Conservation (phyloP, 2,888 invertebrate genomes). For the Seira ritae region DNA sequence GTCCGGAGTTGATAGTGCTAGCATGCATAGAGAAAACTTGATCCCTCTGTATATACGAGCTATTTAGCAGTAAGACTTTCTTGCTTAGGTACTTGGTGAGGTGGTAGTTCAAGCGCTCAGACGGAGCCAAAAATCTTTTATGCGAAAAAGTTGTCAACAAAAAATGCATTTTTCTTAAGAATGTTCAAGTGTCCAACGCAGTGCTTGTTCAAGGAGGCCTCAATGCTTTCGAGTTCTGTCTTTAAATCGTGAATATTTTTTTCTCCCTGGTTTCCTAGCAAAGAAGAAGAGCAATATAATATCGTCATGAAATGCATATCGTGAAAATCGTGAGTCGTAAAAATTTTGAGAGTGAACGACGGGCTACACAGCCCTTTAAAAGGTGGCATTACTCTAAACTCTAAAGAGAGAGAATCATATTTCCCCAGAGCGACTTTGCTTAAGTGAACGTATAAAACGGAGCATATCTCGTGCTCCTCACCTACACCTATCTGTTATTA, state of each 20-base stretch:
- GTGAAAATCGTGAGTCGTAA: slow-evolving; percentile 57
- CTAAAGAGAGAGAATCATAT: slow-evolving; percentile 44
- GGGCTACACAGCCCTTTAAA: slow-evolving; percentile 46
- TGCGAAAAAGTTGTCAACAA: background rate
- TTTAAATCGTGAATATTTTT: background rate
- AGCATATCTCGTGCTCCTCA: background rate
- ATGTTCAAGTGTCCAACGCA: background rate
- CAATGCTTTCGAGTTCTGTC: background rate
- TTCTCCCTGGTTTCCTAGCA: background rate
- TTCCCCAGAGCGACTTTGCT: slow-evolving; percentile 45
- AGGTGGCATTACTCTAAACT: slow-evolving; percentile 58
- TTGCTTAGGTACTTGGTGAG: no score
- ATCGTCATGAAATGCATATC: slow-evolving; percentile 5
- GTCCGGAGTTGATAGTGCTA: no score
- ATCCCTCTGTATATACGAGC: no score
- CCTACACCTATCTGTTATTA: background rate
- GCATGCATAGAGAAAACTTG: no score
- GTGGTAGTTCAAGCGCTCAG: no score
- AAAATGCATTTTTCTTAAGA: background rate
- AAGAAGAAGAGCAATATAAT: slow-evolving; percentile 5
- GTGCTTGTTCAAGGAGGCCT: background rate
- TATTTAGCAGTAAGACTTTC: no score
- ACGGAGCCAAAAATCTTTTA: background rate
- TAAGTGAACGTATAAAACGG: slow-evolving; percentile 2
- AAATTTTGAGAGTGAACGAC: slow-evolving; percentile 53